Evolutionary conservation across 2,888 invertebrate genomes (phyloP), one percentile per base, ranked within the genome.

Genomic region (Acanthosepion esculentum): DNA sequence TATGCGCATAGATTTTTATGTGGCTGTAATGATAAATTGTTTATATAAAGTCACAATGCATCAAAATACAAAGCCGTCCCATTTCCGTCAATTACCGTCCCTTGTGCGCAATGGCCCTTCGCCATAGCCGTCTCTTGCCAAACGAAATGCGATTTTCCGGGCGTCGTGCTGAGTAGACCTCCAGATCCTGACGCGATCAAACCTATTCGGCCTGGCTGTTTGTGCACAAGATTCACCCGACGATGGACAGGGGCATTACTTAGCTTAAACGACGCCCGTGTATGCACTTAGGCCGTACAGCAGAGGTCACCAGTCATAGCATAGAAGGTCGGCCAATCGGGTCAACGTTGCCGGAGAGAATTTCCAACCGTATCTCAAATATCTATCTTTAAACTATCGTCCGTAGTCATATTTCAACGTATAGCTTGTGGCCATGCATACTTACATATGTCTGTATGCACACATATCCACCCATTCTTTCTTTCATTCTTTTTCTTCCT

Each of bases 51-150:
- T n/a, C 93, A 50, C 48, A 29, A 50, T 48, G 93, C 48, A 12
- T 48, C n/a, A 15, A 48, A 50, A 93, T 18, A 93, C 93, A 78
- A 78, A 78, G 78, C 78, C 78, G 15, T 78, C 78, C 78, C 33
- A 78, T 78, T 78, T 78, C 78, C 78, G 78, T 33, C 78, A 78
- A 78, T 78, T 78, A 78, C 33, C 78, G 78, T 78, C 78, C n/a
- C 33, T 78, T 78, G 78, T 78, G 78, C 12, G 78, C 33, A n/a
- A 78, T 78, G n/a, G 64, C 64, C 64, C 64, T 64, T 64, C 64
- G 64, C 64, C 64, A 64, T 64, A 26, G 12, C 78, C 15, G 4
- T 78, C 78, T 20, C 33, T 78, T 78, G 78, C 78, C 78, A 78
- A 78, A n/a, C 33, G 78, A 78, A 78, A 78, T 78, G 78, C 33